A percentile compares a stretch with the other conserved stretches of the same genome.
Evolutionary conservation across 2,797 vertebrate species (phyloP).

Genomic region (Adelosebastes latens): DNA sequence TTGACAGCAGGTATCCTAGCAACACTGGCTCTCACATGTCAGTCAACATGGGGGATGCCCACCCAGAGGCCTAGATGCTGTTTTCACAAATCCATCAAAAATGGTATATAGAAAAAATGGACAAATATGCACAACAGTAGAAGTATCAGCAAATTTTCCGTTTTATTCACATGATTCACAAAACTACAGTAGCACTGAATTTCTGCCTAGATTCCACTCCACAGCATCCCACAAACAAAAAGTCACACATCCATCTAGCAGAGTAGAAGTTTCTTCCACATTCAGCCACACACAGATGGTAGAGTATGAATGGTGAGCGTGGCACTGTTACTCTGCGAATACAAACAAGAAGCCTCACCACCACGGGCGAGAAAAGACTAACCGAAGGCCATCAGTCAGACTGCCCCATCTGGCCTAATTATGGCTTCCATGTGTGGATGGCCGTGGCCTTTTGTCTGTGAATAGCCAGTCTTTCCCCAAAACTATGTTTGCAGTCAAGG

Average conservation of each 20-base stretch:
- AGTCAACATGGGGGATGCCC: background rate
- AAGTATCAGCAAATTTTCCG: too few relatives aligned
- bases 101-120: background rate
- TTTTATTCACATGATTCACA: background rate
- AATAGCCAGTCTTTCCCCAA: conserved; percentile 49
- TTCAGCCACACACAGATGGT: conserved; percentile 69
- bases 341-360: conserved; percentile 60
- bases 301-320: conserved; percentile 46
- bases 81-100: background rate
- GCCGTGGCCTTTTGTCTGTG: conserved; percentile 62
- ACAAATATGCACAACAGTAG: background rate
- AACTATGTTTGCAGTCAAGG: conserved; percentile 56
- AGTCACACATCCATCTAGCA: background rate
- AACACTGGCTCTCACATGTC: background rate
- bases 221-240: background rate
- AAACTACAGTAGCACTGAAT: background rate
- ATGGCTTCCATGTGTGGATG: conserved; percentile 63
- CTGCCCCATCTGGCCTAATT: conserved; percentile 80
- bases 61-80: background rate
- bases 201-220: background rate
- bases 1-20: background rate
- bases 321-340: conserved; percentile 55
- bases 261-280: conserved; percentile 33
- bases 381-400: conserved; percentile 64
- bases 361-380: conserved; percentile 48